Percentiles rank a stretch among this genome's conserved stretches.
phyloP scores from a whole-genome alignment of 2,113 vertebrate species.

The Salminus brasiliensis region DNA sequence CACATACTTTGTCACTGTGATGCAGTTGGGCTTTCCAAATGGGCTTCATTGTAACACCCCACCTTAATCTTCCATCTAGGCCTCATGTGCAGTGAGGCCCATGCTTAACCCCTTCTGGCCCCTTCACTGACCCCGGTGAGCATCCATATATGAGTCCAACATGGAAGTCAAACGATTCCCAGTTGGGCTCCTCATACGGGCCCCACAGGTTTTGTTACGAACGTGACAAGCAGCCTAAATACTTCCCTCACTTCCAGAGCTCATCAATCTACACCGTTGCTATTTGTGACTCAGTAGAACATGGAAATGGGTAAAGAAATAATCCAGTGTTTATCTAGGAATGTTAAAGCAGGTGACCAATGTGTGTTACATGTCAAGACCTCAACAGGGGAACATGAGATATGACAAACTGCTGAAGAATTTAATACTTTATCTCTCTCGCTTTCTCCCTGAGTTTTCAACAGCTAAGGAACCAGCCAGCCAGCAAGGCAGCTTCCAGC shows the following conservation, averaged over 20 bases:
- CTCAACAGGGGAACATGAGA: background rate
- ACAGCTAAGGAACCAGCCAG: background rate
- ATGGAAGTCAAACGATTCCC: too few species aligned
- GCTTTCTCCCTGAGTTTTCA: constrained; percentile 11
- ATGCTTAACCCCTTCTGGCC: too few species aligned
- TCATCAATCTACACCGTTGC: background rate
- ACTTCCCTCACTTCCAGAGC: background rate
- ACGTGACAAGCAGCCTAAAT: background rate
- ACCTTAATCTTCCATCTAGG: too few species aligned
- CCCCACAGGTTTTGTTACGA: too few species aligned
- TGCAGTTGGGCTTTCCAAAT: too few species aligned
- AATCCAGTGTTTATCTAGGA: constrained; percentile 18
- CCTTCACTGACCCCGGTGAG: too few species aligned
- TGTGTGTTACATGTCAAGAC: background rate
- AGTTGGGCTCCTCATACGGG: too few species aligned
- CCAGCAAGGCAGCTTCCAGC: background rate
- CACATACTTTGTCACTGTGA: too few species aligned
- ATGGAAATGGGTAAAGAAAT: constrained; percentile 17
- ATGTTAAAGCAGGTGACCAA: constrained; percentile 16
- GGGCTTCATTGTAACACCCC: too few species aligned
- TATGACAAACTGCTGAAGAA: constrained; percentile 19
- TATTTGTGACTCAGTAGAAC: background rate
- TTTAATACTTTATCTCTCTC: constrained; percentile 25
- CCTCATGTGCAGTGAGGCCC: too few species aligned
- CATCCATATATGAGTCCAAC: too few species aligned